Percentiles rank a stretch among this genome's conserved stretches.
Conservation (phyloP, 53 echinoderm and acorn worm genomes). For the Stichopus horrens region DNA sequence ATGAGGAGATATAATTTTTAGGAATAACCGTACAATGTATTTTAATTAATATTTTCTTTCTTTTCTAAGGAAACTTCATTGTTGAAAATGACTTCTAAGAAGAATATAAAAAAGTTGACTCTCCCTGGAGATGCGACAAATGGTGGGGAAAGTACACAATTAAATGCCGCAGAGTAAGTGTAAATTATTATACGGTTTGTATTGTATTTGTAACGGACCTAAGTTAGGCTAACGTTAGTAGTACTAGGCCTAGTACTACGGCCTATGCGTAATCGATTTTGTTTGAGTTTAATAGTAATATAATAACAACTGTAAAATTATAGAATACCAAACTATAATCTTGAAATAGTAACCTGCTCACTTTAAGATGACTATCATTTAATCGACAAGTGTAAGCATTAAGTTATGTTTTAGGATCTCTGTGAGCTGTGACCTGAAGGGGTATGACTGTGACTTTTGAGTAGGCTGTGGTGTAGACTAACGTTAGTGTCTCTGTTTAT, state of each 20-base stretch:
- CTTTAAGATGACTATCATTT: too few relatives aligned
- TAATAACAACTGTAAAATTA: too few relatives aligned
- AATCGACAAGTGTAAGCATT: too few relatives aligned
- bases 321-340: too few relatives aligned
- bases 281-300: background rate
- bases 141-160: constrained; percentile 52
- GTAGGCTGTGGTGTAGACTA: too few relatives aligned
- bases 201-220: background rate
- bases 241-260: background rate
- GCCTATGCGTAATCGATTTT: background rate
- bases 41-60: constrained; percentile 2
- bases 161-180: constrained; percentile 58
- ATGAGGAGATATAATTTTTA: background rate
- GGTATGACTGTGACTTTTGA: too few relatives aligned
- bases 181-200: background rate
- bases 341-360: too few relatives aligned
- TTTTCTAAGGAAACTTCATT: background rate
- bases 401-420: too few relatives aligned
- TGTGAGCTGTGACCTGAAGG: too few relatives aligned
- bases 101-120: constrained; percentile 69
- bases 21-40: background rate
- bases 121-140: constrained; percentile 54
- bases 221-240: background rate
- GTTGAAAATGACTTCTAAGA: constrained; percentile 48
- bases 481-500: too few relatives aligned